Evolutionary conservation across 2,113 vertebrate genomes (phyloP).

Genomic region (Cephalopterus ornatus): DNA sequence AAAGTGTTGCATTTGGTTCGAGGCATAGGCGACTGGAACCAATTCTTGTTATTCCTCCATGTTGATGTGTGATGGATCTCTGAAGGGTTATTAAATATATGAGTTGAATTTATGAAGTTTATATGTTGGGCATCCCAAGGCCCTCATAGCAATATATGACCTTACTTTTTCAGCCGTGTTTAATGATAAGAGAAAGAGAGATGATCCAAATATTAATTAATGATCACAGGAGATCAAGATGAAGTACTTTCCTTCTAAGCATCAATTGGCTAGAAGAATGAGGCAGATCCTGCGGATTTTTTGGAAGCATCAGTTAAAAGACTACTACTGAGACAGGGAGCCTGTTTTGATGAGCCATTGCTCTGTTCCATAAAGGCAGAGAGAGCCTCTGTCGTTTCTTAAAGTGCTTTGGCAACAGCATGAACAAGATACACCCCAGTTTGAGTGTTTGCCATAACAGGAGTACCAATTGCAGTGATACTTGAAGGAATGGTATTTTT

Average conservation of each 20-base stretch:
- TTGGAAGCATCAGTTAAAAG: neutral
- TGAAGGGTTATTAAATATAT: neutral
- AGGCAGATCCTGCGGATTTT: neutral
- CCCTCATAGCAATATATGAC: neutral
- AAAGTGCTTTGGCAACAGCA: constrained; percentile 10
- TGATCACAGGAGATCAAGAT: neutral
- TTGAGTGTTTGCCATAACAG: constrained; percentile 3
- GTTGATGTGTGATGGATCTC: neutral
- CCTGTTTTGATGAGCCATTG: neutral
- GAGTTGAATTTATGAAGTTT: constrained; percentile 3
- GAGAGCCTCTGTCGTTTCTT: neutral
- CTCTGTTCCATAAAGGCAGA: constrained; percentile 29
- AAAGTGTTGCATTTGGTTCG: neutral
- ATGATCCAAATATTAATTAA: neutral
- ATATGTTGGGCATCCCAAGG: neutral
- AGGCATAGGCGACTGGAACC: neutral
- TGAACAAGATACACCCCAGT: neutral
- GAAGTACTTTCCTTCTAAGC: neutral
- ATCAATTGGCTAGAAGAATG: neutral
- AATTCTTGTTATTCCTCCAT: neutral
- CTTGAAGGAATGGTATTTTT: constrained; percentile 18
- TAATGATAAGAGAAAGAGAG: neutral
- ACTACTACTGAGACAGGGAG: neutral
- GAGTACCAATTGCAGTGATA: constrained; percentile 5
- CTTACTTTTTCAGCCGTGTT: neutral